Base-by-base conservation (phyloP, 2,113 vertebrate genomes). In the Myocastor coypus region DNA sequence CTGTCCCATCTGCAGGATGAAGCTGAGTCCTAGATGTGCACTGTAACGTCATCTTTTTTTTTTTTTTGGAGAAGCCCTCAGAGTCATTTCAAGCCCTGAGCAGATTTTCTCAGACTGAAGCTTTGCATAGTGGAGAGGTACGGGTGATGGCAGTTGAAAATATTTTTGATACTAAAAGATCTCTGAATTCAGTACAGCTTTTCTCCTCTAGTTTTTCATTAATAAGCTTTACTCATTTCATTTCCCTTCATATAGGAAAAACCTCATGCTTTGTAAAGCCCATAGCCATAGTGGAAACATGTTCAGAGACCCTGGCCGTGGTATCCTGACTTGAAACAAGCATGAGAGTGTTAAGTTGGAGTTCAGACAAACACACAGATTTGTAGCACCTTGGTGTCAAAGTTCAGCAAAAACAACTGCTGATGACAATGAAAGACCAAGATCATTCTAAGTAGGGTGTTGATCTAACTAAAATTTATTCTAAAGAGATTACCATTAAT, bases 281-380 rank as follows among this genome's bases (percentile, higher is more conserved):
- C 83, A 55, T n/a, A 40, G 24, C 42, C 13, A 16, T 19, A 10
- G 71, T 22, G 32, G 64, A 93, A 82, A n/a, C 14, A 42, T 68
- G 46, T 92, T 91, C 78, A 89, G 80, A 64, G 28, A 63, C 16
- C 34, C 59, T 59, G 85, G 80, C 3, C 40, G 50, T 89, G 75
- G 52, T 57, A 82, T n/a, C 17, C 69, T 8, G 0, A 92, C 59
- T 86, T 40, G 87, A 95, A 91, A 89, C 40, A 88, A 83, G 92
- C 46, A 5, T 0, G 30, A 92, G 59, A 0, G 8, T 55, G 82
- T 83, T 94, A 61, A 37, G 66, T 63, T 92, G 46, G 73, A 63
- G 50, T 93, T 97, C 75, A 91, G 93, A 94, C 55, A 90, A 85
- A 95, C 61, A 91, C 26, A 37, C 26, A 55, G 75, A 92, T 92